Evolutionary conservation across 1,140 invertebrate species (phyloP), one percentile per base, ranked within the genome.

Genomic region (Telenomus remus): DNA sequence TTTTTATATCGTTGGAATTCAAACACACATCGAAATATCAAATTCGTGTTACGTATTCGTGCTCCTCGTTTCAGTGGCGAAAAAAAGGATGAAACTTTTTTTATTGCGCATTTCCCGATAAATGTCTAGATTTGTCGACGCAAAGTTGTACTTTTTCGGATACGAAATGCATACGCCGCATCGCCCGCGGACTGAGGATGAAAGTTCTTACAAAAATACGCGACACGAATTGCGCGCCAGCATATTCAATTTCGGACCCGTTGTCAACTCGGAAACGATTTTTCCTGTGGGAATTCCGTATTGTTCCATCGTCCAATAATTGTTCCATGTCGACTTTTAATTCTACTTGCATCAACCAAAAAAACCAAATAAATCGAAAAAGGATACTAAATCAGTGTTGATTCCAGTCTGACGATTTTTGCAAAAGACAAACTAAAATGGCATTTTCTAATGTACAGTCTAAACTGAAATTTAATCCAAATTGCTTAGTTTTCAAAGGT

Each of bases 401-500:
- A n/a, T n/a, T n/a, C n/a, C n/a, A n/a, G n/a, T n/a, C n/a, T n/a
- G n/a, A n/a, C n/a, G n/a, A n/a, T n/a, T n/a, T n/a, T n/a, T n/a
- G 39, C 50, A 49, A 33, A 55, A 14, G 44, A 61, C 59, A 63
- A 71, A 50, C 46, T 57, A 27, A 0, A 39, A 1, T 2, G 16
- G 12, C n/a, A 64, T 44, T 63, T 57, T 59, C 50, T 71, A 53
- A 71, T 56, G 44, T 27, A 27, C 39, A 47, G 56, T 72, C 59
- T 64, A 48, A 59, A 53, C 34, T 53, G 39, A 64, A 59, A 72
- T 72, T 72, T 59, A 63, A 64, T 72, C 60, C 4, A 47, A 59
- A 72, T 72, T 64, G 60, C 69, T 64, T 53, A 54, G 59, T 60
- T 64, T 72, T 72, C 59, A 72, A 72, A 72, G 69, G 59, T 59